A percentile compares a stretch with the other conserved stretches of the same genome.
These are phyloP conservation scores for Rhinolophus ferrumequinum DNA, from an alignment of 2,113 vertebrate genomes.

Conservation along the genomic window DNA sequence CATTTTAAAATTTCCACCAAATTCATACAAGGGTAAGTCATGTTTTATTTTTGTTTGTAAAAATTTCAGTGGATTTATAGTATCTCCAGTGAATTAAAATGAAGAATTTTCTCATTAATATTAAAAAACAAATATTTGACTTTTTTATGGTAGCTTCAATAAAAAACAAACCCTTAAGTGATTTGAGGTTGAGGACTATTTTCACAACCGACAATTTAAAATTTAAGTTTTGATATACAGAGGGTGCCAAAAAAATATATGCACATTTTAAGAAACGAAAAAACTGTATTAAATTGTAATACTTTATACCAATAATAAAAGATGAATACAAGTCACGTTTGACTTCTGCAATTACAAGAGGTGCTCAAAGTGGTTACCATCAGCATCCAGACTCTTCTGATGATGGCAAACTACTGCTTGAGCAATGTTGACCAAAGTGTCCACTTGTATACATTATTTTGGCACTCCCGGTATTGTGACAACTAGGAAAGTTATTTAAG, in stretches of 20 bases:
- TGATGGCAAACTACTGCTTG: too few species aligned
- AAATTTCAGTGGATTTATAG: background rate
- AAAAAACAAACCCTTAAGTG: background rate
- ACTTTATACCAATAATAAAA: too few species aligned
- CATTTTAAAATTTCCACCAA: background rate
- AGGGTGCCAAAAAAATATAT: too few species aligned
- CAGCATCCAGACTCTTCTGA: too few species aligned
- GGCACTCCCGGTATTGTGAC: background rate
- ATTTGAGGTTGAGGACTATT: background rate
- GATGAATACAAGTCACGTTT: too few species aligned
- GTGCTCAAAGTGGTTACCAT: too few species aligned
- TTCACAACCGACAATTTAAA: background rate
- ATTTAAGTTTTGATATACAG: background rate
- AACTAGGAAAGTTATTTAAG: constrained; percentile 13
- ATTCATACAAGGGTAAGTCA: background rate
- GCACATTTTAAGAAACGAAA: too few species aligned
- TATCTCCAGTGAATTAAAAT: constrained; percentile 4
- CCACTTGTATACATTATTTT: too few species aligned
- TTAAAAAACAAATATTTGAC: background rate
- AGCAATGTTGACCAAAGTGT: too few species aligned
- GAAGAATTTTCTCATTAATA: background rate
- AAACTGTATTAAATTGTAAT: too few species aligned
- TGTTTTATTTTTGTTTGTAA: constrained; percentile 29
- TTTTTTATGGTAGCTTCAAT: constrained; percentile 5
- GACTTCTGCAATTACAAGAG: too few species aligned